These are phyloP conservation scores for Ceratotherium simum DNA, from an alignment of 2,113 vertebrate genomes.

Conservation along the genomic window DNA sequence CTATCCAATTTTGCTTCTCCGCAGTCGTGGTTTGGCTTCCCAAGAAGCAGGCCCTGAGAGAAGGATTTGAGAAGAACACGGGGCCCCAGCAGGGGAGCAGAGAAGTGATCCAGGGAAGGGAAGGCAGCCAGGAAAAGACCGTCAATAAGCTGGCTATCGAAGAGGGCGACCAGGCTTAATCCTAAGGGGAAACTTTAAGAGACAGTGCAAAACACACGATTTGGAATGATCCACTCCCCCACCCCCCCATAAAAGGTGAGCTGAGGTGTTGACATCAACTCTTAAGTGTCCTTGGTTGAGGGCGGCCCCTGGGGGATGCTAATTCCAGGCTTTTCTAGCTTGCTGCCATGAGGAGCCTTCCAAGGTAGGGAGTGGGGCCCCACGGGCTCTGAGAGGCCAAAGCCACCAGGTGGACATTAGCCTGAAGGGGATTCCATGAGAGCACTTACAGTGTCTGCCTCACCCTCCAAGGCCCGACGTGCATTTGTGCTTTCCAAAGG, in stretches of 20 bases:
- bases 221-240: not conserved
- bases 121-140: not conserved
- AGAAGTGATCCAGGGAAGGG: not conserved
- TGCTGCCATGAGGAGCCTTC: not conserved
- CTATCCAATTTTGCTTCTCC: not conserved
- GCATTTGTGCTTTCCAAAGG: not conserved
- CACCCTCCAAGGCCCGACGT: not conserved
- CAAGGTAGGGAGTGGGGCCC: not conserved
- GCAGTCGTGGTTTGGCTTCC: rapidly evolving
- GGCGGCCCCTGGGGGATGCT: not conserved
- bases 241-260: rapidly evolving
- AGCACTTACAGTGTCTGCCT: not conserved
- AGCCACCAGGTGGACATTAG: not conserved
- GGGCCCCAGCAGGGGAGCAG: rapidly evolving
- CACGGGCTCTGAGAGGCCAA: not conserved
- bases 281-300: not conserved
- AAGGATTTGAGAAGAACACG: not conserved
- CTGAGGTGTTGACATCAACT: not conserved
- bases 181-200: not conserved
- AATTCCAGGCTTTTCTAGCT: not conserved
- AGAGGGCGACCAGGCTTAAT: rapidly evolving
- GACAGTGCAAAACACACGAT: not conserved
- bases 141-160: not conserved
- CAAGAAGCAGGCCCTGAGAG: not conserved
- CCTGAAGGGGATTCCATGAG: rapidly evolving